Percentiles rank a stretch among this genome's conserved stretches.
These are phyloP conservation scores for Thalassoma bifasciatum DNA, from an alignment of 2,113 vertebrate genomes.

Conservation along the genomic window DNA sequence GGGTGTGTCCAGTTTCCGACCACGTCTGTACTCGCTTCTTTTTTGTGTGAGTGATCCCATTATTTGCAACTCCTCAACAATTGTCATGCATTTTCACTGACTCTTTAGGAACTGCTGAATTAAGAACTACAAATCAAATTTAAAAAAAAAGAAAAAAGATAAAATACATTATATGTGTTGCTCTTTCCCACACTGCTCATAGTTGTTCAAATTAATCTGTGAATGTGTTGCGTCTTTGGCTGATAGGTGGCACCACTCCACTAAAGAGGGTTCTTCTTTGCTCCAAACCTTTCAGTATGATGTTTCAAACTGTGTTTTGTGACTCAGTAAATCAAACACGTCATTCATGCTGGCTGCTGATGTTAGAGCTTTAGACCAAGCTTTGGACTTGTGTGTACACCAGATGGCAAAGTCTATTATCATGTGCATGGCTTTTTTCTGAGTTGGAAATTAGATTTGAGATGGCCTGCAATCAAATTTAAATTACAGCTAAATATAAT, in stretches of 20 bases:
- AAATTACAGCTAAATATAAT: conserved; percentile 49
- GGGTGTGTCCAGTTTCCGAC: conserved; percentile 98
- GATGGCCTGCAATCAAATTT: conserved; percentile 38
- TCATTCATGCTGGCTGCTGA: background rate
- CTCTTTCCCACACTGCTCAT: conserved; percentile 15
- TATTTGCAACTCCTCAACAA: background rate
- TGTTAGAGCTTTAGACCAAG: background rate
- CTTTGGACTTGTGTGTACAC: conserved; percentile 12
- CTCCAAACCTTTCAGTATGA: background rate
- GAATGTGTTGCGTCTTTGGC: background rate
- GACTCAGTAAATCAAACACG: conserved; percentile 6
- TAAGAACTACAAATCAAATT: background rate
- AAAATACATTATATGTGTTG: background rate
- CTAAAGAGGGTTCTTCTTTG: conserved; percentile 7
- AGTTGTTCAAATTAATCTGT: background rate
- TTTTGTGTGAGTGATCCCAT: conserved; percentile 92
- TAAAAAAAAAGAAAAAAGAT: background rate
- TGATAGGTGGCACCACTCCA: background rate
- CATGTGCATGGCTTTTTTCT: conserved; percentile 27
- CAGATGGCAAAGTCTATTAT: conserved; percentile 49
- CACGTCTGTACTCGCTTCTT: conserved; percentile 99
- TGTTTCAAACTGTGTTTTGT: conserved; percentile 16
- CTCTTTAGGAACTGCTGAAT: background rate
- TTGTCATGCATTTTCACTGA: background rate
- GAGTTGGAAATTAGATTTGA: conserved; percentile 29